Base-by-base conservation (phyloP, 2,888 invertebrate genomes). In the Poecilus cupreus region DNA sequence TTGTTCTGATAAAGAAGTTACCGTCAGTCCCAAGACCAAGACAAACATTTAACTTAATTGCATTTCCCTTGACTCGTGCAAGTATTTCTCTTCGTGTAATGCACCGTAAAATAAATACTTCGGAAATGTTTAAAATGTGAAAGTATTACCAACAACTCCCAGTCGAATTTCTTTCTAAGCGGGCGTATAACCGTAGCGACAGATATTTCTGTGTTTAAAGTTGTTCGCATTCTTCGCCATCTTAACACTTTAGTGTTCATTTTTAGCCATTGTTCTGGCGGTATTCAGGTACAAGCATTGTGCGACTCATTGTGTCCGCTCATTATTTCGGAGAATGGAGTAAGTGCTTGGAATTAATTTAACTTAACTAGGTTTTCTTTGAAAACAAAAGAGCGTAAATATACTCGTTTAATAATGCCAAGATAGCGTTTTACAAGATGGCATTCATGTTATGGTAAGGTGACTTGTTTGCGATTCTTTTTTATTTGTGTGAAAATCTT, bases 361-460 rank as follows among this genome's bases (percentile, higher is more conserved):
- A 46, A 72, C 22, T 72, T 72, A 39, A 72, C 72, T 72, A 72
- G 46, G 46, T 72, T 72, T 72, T 72, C 72, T 72, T 70, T 43
- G 43, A 46, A 46, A 72, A 72, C 72, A 72, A 72, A 68, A 72
- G 72, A 43, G 46, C 20, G 72, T 72, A 46, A 72, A 72, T 72
- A 72, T 72, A 46, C 43, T 72, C 46, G 46, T 43, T 72, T 72
- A 43, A 72, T 72, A 46, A 72, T 46, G 22, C 22, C 46, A 46
- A 46, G 24, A 46, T 72, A 8, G 22, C 16, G 64, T 24, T 26
- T 54, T 54, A 54, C 22, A 54, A 54, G 16, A 22, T 22, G 43
- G 43, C 3, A 13, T 43, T 43, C 13, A 13, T 43, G n/a, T 43
- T 43, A 43, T 2, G 26, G 26, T 26, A 32, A 32, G 32, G 32